phyloP scores from a whole-genome alignment of 2,888 invertebrate genomes.

The Disparrhopalites patrizii region DNA sequence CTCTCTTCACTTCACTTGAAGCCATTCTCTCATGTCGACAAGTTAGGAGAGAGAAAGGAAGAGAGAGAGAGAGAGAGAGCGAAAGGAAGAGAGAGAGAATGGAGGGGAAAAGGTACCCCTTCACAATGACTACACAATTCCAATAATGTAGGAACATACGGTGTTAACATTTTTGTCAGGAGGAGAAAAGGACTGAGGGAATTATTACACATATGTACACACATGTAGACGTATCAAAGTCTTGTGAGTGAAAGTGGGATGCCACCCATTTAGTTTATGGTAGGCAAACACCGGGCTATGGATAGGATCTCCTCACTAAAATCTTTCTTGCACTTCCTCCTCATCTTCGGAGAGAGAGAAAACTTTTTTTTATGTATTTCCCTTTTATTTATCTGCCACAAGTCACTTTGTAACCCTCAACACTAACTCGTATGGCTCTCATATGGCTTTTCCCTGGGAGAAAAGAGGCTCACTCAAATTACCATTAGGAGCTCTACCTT shows the following conservation, averaged over 20 bases:
- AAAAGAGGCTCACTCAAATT: no score
- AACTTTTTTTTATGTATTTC: not conserved
- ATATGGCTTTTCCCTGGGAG: not conserved
- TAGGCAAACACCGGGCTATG: no score
- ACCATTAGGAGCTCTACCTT: no score
- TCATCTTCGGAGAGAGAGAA: no score
- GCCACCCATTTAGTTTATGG: constrained; percentile 1
- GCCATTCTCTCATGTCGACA: not conserved
- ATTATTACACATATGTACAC: constrained; percentile 1
- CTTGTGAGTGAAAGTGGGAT: no score
- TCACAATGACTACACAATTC: not conserved
- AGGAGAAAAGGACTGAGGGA: not conserved
- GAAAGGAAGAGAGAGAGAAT: no score
- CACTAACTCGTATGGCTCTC: not conserved
- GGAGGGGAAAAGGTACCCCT: no score
- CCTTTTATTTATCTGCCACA: not conserved
- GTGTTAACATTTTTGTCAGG: not conserved
- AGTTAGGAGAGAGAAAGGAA: no score
- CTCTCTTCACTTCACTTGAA: constrained; percentile 2
- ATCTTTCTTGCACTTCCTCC: no score
- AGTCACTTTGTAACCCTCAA: constrained; percentile 8
- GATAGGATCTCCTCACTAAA: no score
- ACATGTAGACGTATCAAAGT: no score
- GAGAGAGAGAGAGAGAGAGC: no score
- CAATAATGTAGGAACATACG: not conserved